Percentiles rank a stretch among this genome's conserved stretches.
Conservation (phyloP, 1,140 invertebrate species). For the Pogonomyrmex barbatus region DNA sequence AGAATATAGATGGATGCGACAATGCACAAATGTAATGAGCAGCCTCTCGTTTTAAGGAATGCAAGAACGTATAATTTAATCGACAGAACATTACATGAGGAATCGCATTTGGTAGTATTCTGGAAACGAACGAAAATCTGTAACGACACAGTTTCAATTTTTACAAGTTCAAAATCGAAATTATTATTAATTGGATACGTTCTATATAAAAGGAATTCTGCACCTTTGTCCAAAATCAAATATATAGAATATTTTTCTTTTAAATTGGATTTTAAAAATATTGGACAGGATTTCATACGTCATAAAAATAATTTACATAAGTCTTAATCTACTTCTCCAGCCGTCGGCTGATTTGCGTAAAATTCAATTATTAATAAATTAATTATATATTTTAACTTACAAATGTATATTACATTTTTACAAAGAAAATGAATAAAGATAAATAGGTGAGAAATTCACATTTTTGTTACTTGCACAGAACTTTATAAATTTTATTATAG, state of each 20-base stretch:
- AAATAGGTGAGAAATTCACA: neutral
- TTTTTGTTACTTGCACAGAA: neutral
- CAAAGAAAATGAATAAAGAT: constrained; percentile 12
- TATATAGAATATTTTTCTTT: neutral
- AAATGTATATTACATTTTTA: constrained; percentile 57
- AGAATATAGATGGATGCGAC: constrained; percentile 43
- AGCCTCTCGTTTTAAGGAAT: constrained; percentile 31
- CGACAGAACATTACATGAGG: neutral
- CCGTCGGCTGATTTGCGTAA: neutral
- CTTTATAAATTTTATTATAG: neutral
- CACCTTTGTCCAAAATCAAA: neutral
- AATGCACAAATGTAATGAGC: constrained; percentile 47
- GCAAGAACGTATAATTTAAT: constrained; percentile 36
- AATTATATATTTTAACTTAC: constrained; percentile 36
- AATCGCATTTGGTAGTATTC: constrained; percentile 6
- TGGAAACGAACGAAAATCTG: neutral
- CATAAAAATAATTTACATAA: constrained; percentile 33
- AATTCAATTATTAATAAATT: constrained; percentile 41
- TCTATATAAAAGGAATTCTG: constrained; percentile 39
- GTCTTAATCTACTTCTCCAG: constrained; percentile 47
- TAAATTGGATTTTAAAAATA: neutral
- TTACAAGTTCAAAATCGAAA: constrained; percentile 5
- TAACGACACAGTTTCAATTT: neutral
- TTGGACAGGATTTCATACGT: neutral
- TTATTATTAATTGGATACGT: constrained; percentile 12